These are phyloP conservation scores for Spilarctia lutea DNA, from an alignment of 2,888 invertebrate species.

Conservation along the genomic window DNA sequence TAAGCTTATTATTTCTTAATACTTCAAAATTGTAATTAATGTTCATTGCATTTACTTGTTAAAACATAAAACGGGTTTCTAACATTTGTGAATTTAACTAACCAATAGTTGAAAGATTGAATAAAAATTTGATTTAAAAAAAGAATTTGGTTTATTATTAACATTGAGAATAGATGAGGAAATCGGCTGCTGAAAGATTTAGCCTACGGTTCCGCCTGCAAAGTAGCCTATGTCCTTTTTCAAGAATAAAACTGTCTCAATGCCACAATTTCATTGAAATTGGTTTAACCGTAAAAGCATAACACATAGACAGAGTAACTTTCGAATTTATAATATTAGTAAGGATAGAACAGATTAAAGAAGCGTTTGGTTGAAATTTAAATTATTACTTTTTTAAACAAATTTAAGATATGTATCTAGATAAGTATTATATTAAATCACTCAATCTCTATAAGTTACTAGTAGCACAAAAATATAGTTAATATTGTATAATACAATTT, in stretches of 20 bases:
- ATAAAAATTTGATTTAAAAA: background rate
- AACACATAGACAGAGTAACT: too few species aligned
- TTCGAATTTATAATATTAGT: too few species aligned
- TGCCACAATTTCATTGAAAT: too few species aligned
- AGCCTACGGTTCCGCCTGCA: too few species aligned
- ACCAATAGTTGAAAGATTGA: background rate
- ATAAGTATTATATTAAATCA: background rate
- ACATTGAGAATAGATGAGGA: background rate
- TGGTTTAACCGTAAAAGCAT: too few species aligned
- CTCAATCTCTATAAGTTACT: background rate
- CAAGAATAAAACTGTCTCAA: too few species aligned
- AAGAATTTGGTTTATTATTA: background rate
- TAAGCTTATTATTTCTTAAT: background rate
- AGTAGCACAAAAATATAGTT: background rate
- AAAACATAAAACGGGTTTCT: background rate
- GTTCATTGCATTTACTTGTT: background rate
- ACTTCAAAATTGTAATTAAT: background rate
- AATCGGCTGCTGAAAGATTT: background rate
- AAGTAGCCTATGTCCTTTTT: too few species aligned
- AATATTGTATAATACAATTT: too few species aligned
- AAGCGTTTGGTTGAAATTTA: background rate
- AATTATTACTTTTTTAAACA: too few species aligned
- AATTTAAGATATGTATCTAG: background rate
- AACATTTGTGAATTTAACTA: background rate
- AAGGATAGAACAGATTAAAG: background rate